A percentile compares a stretch with the other conserved stretches of the same genome.
Conservation (phyloP, 2,113 vertebrate species). For the Carollia perspicillata region DNA sequence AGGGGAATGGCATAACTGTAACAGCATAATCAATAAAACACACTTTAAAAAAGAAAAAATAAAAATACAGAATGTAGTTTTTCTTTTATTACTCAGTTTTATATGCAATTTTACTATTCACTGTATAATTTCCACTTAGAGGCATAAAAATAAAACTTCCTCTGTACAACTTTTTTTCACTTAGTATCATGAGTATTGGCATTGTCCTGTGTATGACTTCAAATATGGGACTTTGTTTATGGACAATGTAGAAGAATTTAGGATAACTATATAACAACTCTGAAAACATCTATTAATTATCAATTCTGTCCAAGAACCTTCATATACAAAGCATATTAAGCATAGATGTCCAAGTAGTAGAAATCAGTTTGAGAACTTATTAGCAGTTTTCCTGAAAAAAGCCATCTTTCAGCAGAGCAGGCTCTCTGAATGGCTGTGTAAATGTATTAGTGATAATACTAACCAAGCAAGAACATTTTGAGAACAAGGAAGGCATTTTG, state of each 20-base stretch:
- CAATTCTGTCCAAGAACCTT: background rate
- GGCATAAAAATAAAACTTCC: background rate
- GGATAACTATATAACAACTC: background rate
- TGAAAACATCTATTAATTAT: background rate
- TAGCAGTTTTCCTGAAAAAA: background rate
- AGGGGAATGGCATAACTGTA: no score
- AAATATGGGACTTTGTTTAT: background rate
- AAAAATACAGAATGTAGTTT: background rate
- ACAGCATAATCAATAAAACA: no score
- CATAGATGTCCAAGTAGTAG: background rate
- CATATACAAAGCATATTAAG: background rate
- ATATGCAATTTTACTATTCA: background rate
- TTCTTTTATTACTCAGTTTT: conserved; percentile 1
- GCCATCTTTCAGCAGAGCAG: background rate
- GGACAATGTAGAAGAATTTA: background rate
- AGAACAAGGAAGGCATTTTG: background rate
- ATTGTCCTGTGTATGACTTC: background rate
- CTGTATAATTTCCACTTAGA: background rate
- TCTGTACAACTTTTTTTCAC: background rate
- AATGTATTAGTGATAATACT: background rate
- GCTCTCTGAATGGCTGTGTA: background rate
- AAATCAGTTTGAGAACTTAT: background rate
- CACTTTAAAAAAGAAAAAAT: background rate
- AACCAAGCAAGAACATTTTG: background rate
- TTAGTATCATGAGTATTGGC: background rate